phyloP scores from a whole-genome alignment of 2,888 invertebrate species.

The Aleiodes leptofemur region DNA sequence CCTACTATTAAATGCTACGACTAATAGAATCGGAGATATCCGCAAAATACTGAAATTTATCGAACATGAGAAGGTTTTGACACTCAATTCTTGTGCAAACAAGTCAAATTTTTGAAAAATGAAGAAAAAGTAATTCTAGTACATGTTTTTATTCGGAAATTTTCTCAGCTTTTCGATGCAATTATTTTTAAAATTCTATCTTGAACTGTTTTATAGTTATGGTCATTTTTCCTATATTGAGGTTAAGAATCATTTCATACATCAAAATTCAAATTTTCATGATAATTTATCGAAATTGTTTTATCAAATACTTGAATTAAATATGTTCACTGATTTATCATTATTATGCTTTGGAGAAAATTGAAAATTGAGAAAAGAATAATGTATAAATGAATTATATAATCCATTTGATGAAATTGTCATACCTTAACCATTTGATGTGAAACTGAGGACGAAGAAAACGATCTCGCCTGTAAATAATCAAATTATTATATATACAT shows the following conservation, averaged over 20 bases:
- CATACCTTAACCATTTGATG: slow-evolving; percentile 76
- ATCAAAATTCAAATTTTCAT: too few species aligned
- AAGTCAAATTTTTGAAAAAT: neutral
- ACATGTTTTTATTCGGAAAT: too few species aligned
- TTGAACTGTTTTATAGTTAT: too few species aligned
- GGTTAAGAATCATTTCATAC: too few species aligned
- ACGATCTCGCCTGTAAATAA: slow-evolving; percentile 72
- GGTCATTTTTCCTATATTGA: too few species aligned
- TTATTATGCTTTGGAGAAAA: neutral
- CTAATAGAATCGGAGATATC: too few species aligned
- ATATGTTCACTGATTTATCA: neutral
- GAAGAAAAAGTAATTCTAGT: too few species aligned
- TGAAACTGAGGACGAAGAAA: slow-evolving; percentile 71
- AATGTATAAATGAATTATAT: slow-evolving; percentile 36
- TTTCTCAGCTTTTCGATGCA: too few species aligned
- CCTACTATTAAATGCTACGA: too few species aligned
- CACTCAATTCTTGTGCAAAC: too few species aligned
- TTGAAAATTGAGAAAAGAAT: neutral
- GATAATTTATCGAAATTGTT: too few species aligned
- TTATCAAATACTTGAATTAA: neutral
- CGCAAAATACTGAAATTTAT: neutral
- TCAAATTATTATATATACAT: slow-evolving; percentile 25
- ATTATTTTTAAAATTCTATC: too few species aligned
- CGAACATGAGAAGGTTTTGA: neutral
- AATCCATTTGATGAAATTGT: slow-evolving; percentile 27